Conservation (phyloP, 2,888 invertebrate genomes). For the Epistrophella euchroma region DNA sequence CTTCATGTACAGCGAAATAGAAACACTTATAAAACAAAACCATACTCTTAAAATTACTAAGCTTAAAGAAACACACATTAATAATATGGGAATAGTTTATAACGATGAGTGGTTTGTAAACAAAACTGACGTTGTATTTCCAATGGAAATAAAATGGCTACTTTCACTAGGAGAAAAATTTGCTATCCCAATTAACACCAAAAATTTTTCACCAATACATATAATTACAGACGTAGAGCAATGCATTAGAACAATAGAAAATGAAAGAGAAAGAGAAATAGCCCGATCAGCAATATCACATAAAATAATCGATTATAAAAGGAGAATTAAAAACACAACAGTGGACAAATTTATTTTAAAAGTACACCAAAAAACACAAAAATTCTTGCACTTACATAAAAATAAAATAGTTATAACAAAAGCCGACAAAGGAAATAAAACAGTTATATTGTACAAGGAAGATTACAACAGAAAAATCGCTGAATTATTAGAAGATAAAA, state of each 20-base stretch:
- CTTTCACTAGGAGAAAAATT: too few species aligned
- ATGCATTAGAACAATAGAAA: not conserved
- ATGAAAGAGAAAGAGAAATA: not conserved
- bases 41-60: too few species aligned
- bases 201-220: too few species aligned
- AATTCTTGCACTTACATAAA: not conserved
- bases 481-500: not conserved
- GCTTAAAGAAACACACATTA: too few species aligned
- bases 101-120: too few species aligned
- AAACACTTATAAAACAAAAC: too few species aligned
- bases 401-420: not conserved
- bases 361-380: not conserved
- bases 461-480: not conserved
- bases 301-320: not conserved
- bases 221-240: too few species aligned
- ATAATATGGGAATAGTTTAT: too few species aligned
- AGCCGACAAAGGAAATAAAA: not conserved
- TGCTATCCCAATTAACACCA: too few species aligned
- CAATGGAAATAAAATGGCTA: too few species aligned
- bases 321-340: not conserved
- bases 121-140: too few species aligned
- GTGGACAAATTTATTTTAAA: not conserved
- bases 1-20: too few species aligned
- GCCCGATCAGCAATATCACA: not conserved
- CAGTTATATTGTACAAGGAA: not conserved